These are phyloP conservation scores for Drosophila recens DNA, from an alignment of 2,888 invertebrate species.

Conservation along the genomic window DNA sequence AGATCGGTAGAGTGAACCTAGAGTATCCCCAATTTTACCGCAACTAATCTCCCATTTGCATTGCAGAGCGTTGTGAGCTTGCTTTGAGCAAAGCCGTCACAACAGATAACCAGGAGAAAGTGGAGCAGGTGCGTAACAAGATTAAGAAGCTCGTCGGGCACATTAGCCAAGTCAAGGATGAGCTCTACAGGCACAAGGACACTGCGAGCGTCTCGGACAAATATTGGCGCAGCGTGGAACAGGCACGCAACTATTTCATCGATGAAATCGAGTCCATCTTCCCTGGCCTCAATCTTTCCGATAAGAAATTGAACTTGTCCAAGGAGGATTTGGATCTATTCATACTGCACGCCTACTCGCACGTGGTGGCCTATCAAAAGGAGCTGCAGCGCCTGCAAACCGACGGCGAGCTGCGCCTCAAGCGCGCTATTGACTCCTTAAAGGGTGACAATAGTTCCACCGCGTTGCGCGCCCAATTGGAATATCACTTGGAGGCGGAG, in stretches of 20 bases:
- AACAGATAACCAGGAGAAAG: constrained; percentile 82
- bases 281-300: constrained; percentile 89
- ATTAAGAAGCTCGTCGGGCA: constrained; percentile 87
- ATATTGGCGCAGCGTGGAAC: constrained; percentile 92
- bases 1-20: constrained; percentile 85
- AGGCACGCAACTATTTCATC: constrained; percentile 87
- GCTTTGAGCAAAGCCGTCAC: constrained; percentile 81
- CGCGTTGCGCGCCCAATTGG: constrained; percentile 87
- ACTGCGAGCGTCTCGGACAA: constrained; percentile 89
- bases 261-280: constrained; percentile 90
- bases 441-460: constrained; percentile 87
- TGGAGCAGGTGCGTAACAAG: constrained; percentile 87
- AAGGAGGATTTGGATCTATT: constrained; percentile 90
- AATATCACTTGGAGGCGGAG: constrained; percentile 90
- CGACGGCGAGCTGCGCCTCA: constrained; percentile 88
- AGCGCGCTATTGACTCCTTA: constrained; percentile 88
- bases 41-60: background rate
- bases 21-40: background rate
- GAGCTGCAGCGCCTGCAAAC: constrained; percentile 91
- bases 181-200: constrained; percentile 87
- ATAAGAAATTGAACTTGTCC: constrained; percentile 88
- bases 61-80: constrained; percentile 82
- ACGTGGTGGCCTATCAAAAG: constrained; percentile 91
- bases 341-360: constrained; percentile 91
- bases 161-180: constrained; percentile 87